Percentiles rank a stretch among this genome's conserved stretches.
phyloP scores from a whole-genome alignment of 2,888 invertebrate species.

The Eupithecia vulgata region DNA sequence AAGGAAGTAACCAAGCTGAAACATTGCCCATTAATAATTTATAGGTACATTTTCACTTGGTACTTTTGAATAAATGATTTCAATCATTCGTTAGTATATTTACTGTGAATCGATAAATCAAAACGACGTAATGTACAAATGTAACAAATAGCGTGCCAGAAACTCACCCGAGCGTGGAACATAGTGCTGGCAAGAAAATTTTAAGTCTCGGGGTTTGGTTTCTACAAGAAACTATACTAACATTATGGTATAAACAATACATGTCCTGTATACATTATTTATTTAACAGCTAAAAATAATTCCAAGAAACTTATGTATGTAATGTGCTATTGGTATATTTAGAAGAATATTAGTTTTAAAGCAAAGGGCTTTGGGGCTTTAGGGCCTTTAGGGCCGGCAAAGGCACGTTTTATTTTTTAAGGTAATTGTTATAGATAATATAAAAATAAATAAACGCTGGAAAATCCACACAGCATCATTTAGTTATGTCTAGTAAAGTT shows the following conservation, averaged over 20 bases:
- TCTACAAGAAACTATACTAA: background rate
- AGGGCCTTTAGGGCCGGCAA: no score
- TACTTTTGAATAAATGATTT: constrained; percentile 19
- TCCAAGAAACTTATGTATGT: background rate
- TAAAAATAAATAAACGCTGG: no score
- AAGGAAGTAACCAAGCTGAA: background rate
- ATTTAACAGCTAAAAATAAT: no score
- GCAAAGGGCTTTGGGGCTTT: no score
- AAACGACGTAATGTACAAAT: constrained; percentile 47
- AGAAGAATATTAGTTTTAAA: background rate
- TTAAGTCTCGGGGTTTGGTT: background rate
- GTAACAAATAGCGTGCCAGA: constrained; percentile 58
- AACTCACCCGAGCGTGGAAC: constrained; percentile 58
- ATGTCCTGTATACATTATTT: no score
- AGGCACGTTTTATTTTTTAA: no score
- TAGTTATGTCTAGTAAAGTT: background rate
- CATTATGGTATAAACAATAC: no score
- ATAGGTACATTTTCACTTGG: constrained; percentile 4
- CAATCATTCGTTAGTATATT: constrained; percentile 31
- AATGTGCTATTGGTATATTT: background rate
- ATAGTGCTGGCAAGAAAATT: constrained; percentile 32
- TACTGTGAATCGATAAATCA: constrained; percentile 40
- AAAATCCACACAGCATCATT: no score
- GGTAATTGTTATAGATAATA: no score
- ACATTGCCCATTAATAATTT: background rate